A percentile compares a stretch with the other conserved stretches of the same genome.
Evolutionary conservation across 1,140 invertebrate genomes (phyloP).

Genomic region (Brachionus angularis): DNA sequence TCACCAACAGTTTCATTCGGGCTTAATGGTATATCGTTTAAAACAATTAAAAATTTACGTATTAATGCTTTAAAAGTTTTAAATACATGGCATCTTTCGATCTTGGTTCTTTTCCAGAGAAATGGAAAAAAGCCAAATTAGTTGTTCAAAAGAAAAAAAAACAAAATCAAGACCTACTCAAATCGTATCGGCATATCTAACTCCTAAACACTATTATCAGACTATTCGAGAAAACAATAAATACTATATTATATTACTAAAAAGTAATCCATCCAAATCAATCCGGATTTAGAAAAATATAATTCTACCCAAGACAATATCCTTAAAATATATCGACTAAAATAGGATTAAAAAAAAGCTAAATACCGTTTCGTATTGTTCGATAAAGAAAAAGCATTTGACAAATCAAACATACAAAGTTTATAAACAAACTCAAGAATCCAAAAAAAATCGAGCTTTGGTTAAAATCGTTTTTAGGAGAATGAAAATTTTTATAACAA

Average conservation of each 20-base stretch:
- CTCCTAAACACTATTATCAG: not conserved
- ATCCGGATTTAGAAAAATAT: slow-evolving; percentile 49
- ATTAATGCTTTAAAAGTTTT: too few relatives aligned
- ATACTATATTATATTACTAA: not conserved
- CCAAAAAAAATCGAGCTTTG: not conserved
- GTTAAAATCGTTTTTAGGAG: not conserved
- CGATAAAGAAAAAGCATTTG: slow-evolving; percentile 58
- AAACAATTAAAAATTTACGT: too few relatives aligned
- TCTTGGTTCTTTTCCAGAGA: not conserved
- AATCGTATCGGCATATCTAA: not conserved
- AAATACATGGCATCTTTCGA: not conserved
- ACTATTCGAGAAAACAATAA: not conserved
- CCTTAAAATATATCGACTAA: slow-evolving; percentile 51
- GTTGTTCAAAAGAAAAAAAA: not conserved
- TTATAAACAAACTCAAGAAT: slow-evolving; percentile 44
- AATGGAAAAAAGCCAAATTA: not conserved
- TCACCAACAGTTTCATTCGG: too few relatives aligned
- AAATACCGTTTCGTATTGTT: slow-evolving; percentile 49
- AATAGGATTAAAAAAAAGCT: slow-evolving; percentile 50
- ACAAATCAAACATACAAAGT: slow-evolving; percentile 52
- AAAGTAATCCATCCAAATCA: slow-evolving; percentile 38
- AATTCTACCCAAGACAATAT: slow-evolving; percentile 53
- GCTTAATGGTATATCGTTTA: too few relatives aligned
- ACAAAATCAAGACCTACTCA: not conserved
- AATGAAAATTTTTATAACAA: not conserved